Conservation (phyloP, 1,140 invertebrate genomes). For the Drosophila setifemur region DNA sequence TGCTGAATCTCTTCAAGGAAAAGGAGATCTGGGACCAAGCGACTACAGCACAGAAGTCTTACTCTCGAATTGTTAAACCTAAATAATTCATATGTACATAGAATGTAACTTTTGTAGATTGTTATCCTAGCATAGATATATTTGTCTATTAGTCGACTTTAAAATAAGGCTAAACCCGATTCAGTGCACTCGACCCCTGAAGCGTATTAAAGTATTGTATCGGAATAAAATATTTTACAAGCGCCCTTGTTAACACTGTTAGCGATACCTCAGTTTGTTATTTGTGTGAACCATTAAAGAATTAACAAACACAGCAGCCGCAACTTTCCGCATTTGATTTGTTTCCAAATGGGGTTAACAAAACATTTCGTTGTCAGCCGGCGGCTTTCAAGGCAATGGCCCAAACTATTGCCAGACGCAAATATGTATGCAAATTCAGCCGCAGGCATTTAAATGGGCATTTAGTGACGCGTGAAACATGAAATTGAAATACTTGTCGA, state of each 20-base stretch:
- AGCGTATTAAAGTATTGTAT: neutral
- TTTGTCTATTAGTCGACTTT: too few relatives aligned
- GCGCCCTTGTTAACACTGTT: slow-evolving; percentile 1
- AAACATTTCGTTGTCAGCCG: neutral
- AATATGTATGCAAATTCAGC: slow-evolving; percentile 8
- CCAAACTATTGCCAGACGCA: slow-evolving; percentile 32
- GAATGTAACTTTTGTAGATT: too few relatives aligned
- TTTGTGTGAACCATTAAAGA: slow-evolving; percentile 34
- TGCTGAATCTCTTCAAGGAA: slow-evolving; percentile 1
- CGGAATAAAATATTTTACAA: slow-evolving; percentile 7
- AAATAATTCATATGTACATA: slow-evolving; percentile 10
- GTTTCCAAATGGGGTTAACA: neutral
- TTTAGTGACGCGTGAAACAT: slow-evolving; percentile 51
- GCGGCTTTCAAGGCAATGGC: neutral
- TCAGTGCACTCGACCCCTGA: neutral
- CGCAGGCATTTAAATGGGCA: slow-evolving; percentile 51
- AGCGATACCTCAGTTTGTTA: slow-evolving; percentile 3
- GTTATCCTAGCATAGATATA: neutral
- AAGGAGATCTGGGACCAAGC: slow-evolving; percentile 8
- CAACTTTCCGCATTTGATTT: neutral
- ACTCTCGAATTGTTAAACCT: slow-evolving; percentile 1
- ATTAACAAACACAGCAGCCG: slow-evolving; percentile 15
- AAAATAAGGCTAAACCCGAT: neutral
- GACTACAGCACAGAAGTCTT: neutral
- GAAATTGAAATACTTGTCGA: slow-evolving; percentile 59